A percentile compares a stretch with the other conserved stretches of the same genome.
These are phyloP conservation scores for Phenacoccus solenopsis DNA, from an alignment of 1,140 invertebrate species.

Conservation along the genomic window DNA sequence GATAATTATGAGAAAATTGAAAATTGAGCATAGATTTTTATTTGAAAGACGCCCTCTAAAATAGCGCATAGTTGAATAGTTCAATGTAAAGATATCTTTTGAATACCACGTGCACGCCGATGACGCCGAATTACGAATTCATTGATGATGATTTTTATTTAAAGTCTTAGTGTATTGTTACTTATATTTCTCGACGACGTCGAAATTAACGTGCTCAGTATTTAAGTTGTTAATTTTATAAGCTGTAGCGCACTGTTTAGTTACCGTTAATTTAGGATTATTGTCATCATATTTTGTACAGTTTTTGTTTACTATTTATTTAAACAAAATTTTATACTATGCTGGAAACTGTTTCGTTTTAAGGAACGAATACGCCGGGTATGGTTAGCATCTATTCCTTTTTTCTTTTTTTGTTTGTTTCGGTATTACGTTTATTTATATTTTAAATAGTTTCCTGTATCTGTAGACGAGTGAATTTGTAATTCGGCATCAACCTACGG, in stretches of 20 bases:
- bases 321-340: not conserved
- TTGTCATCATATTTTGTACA: not conserved
- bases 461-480: not conserved
- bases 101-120: too few relatives aligned
- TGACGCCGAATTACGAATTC: not conserved
- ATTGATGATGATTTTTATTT: not conserved
- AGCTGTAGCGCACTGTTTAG: constrained; percentile 15
- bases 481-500: not conserved
- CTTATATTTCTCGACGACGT: not conserved
- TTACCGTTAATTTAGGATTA: constrained; percentile 13
- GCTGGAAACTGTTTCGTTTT: not conserved
- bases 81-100: too few relatives aligned
- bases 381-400: too few relatives aligned
- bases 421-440: too few relatives aligned
- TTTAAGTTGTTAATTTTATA: not conserved
- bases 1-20: too few relatives aligned
- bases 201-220: constrained; percentile 13
- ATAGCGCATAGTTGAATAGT: too few relatives aligned
- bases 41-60: too few relatives aligned
- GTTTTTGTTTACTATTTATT: not conserved
- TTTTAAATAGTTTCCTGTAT: too few relatives aligned
- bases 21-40: too few relatives aligned
- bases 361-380: too few relatives aligned
- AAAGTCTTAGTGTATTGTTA: not conserved
- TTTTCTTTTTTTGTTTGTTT: too few relatives aligned